Percentiles rank a stretch among this genome's conserved stretches.
Evolutionary conservation across 2,888 invertebrate genomes (phyloP).

Genomic region (Leucania comma): DNA sequence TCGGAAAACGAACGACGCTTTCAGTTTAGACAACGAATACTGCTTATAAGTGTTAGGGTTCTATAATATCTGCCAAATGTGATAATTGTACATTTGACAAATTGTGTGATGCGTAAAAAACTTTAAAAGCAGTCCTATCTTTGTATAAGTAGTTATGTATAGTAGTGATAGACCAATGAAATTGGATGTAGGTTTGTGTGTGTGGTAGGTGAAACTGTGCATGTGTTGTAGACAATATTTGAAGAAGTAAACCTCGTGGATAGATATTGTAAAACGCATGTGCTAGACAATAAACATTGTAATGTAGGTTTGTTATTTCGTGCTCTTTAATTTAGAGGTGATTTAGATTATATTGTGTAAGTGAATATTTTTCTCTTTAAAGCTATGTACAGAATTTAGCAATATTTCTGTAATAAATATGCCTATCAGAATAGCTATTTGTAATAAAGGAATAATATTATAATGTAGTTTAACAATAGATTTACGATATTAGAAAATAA

Average conservation of each 20-base stretch:
- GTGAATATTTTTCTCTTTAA: conserved; percentile 37
- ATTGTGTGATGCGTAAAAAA: conserved; percentile 71
- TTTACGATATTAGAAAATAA: conserved; percentile 16
- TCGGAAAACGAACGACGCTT: conserved; percentile 73
- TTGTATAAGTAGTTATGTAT: conserved; percentile 72
- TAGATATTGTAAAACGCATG: conserved; percentile 74
- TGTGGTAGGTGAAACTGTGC: conserved; percentile 85
- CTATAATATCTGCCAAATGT: conserved; percentile 50
- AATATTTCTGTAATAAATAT: conserved; percentile 21
- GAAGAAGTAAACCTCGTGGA: conserved; percentile 64
- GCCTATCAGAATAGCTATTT: not conserved
- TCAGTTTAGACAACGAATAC: conserved; percentile 59
- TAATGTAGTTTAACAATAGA: conserved; percentile 34
- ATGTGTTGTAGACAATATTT: conserved; percentile 78
- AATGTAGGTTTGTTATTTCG: conserved; percentile 48
- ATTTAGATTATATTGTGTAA: conserved; percentile 44
- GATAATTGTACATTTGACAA: conserved; percentile 55
- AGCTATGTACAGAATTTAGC: conserved; percentile 43
- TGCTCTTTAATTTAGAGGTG: conserved; percentile 45
- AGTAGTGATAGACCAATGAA: conserved; percentile 79
- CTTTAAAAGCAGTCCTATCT: conserved; percentile 72
- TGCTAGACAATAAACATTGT: conserved; percentile 61
- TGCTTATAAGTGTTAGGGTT: conserved; percentile 64
- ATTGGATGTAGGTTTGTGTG: conserved; percentile 80
- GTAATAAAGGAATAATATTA: conserved; percentile 19